These are phyloP conservation scores for Phytoseiulus persimilis DNA, from an alignment of 2,888 invertebrate species.

Conservation along the genomic window DNA sequence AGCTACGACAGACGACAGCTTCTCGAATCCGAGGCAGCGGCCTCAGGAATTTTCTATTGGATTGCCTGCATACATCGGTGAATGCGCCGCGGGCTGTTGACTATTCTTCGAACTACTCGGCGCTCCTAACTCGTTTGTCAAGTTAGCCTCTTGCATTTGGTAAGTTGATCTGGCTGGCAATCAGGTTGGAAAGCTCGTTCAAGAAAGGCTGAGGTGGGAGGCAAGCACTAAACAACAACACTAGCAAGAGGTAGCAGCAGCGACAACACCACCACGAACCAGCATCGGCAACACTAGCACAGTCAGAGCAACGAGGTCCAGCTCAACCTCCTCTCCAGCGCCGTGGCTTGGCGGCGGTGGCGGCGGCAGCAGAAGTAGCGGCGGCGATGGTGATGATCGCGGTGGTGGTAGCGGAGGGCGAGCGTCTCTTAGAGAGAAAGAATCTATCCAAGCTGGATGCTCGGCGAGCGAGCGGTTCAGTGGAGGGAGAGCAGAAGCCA, in stretches of 20 bases:
- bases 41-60: too few species aligned
- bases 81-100: too few species aligned
- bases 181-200: not conserved
- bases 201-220: not conserved
- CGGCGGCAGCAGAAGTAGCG: not conserved
- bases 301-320: not conserved
- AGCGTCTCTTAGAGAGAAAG: not conserved
- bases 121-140: not conserved
- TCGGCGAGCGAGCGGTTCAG: not conserved
- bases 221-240: not conserved
- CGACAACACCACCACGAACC: not conserved
- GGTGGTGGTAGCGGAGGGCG: not conserved
- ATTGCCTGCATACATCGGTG: too few species aligned
- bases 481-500: not conserved
- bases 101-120: not conserved
- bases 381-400: not conserved
- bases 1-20: too few species aligned
- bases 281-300: not conserved
- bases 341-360: not conserved
- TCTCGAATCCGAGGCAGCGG: too few species aligned
- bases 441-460: not conserved
- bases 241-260: not conserved
- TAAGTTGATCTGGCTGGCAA: not conserved
- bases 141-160: not conserved
- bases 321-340: not conserved